Percentiles rank a stretch among this genome's conserved stretches.
phyloP scores from a whole-genome alignment of 2,113 vertebrate genomes.

The Ceyx cyanopectus region DNA sequence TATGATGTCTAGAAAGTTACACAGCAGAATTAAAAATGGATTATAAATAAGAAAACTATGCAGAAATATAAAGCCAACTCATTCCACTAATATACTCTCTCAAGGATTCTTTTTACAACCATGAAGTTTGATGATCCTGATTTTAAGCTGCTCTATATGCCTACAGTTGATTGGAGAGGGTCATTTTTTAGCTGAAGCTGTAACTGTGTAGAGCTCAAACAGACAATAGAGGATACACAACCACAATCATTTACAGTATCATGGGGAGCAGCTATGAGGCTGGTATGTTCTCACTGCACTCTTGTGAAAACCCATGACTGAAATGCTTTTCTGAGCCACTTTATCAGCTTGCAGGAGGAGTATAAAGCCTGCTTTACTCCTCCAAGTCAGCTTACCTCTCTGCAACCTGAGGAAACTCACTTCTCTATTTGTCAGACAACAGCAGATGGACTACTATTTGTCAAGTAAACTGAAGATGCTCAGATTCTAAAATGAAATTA shows the following conservation, averaged over 20 bases:
- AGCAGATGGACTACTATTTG: neutral
- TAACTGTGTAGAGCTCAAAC: neutral
- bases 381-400: neutral
- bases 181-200: neutral
- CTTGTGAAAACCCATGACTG: neutral
- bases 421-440: neutral
- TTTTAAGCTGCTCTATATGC: neutral
- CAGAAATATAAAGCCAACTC: slow-evolving; percentile 33
- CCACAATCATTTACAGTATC: fast-evolving
- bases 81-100: neutral
- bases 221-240: neutral
- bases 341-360: neutral
- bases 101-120: neutral
- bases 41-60: slow-evolving; percentile 27
- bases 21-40: slow-evolving; percentile 3
- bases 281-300: neutral
- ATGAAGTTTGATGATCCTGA: neutral
- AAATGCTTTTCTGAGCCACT: neutral
- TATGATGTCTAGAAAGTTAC: slow-evolving; percentile 6
- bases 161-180: neutral
- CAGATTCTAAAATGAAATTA: neutral
- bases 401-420: neutral
- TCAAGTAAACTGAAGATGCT: neutral
- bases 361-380: neutral
- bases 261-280: neutral